A percentile compares a stretch with the other conserved stretches of the same genome.
phyloP scores from a whole-genome alignment of 2,113 vertebrate genomes.

The Pomatostomus ruficeps region DNA sequence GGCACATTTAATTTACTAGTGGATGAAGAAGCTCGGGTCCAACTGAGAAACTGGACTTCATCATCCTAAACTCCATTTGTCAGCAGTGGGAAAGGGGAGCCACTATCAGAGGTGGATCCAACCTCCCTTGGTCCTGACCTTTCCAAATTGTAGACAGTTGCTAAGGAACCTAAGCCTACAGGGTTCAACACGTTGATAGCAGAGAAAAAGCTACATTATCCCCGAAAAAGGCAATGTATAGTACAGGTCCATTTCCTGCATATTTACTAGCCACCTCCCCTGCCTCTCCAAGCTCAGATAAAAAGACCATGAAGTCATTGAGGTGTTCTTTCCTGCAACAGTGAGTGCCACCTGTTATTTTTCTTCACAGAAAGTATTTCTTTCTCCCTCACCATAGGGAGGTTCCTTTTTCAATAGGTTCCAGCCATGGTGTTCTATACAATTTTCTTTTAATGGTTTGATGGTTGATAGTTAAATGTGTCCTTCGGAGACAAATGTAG shows the following conservation, averaged over 20 bases:
- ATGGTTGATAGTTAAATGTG: neutral
- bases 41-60: neutral
- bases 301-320: neutral
- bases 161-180: neutral
- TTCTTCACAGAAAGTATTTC: neutral
- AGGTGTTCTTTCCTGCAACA: neutral
- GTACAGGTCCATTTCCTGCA: neutral
- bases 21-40: neutral
- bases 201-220: neutral
- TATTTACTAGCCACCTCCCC: neutral
- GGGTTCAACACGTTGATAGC: neutral
- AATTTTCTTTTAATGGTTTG: neutral
- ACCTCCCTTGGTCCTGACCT: neutral
- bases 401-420: neutral
- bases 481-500: neutral
- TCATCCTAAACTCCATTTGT: neutral
- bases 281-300: neutral
- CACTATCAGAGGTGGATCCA: neutral
- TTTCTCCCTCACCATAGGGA: neutral
- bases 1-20: neutral
- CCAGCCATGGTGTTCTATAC: neutral
- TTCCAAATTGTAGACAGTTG: neutral
- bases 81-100: neutral
- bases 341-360: neutral
- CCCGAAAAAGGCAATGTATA: neutral